Percentiles rank a stretch among this genome's conserved stretches.
phyloP scores from a whole-genome alignment of 2,113 vertebrate genomes.

The Physeter macrocephalus region DNA sequence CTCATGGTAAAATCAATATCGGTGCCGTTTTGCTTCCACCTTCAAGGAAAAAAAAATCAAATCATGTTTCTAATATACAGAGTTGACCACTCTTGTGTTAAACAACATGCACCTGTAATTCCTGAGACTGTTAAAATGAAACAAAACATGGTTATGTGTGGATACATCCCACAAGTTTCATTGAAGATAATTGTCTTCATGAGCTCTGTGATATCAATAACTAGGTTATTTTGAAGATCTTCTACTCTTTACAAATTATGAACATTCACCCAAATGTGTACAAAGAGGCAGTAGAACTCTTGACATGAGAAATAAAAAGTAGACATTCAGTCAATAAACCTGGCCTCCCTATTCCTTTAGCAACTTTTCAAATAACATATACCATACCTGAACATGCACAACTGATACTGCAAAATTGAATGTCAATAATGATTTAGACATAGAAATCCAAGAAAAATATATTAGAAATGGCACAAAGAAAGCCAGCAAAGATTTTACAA shows the following conservation, averaged over 20 bases:
- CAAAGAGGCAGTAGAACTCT: conserved; percentile 56
- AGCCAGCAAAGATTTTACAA: not conserved
- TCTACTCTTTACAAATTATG: not conserved
- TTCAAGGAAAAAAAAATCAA: conserved; percentile 76
- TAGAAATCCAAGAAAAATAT: conserved; percentile 32
- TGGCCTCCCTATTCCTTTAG: not conserved
- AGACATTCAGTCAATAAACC: not conserved
- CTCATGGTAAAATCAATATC: conserved; percentile 85
- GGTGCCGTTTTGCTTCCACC: conserved; percentile 90
- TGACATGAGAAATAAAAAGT: conserved; percentile 13
- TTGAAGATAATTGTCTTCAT: not conserved
- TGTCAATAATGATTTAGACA: conserved; percentile 53
- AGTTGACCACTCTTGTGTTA: conserved; percentile 62
- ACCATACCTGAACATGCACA: not conserved
- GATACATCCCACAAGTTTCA: conserved; percentile 36
- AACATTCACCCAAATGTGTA: conserved; percentile 13
- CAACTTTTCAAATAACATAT: not conserved
- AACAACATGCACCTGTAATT: conserved; percentile 53
- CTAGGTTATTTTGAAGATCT: conserved; percentile 37
- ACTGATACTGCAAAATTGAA: conserved; percentile 43
- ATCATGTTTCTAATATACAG: conserved; percentile 71
- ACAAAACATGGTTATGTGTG: conserved; percentile 16
- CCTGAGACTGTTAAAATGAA: conserved; percentile 53
- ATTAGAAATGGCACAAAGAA: conserved; percentile 24
- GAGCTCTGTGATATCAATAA: conserved; percentile 41